These are phyloP conservation scores for Caenorhabditis sulstoni DNA, from an alignment of 2,888 invertebrate genomes.

Conservation along the genomic window DNA sequence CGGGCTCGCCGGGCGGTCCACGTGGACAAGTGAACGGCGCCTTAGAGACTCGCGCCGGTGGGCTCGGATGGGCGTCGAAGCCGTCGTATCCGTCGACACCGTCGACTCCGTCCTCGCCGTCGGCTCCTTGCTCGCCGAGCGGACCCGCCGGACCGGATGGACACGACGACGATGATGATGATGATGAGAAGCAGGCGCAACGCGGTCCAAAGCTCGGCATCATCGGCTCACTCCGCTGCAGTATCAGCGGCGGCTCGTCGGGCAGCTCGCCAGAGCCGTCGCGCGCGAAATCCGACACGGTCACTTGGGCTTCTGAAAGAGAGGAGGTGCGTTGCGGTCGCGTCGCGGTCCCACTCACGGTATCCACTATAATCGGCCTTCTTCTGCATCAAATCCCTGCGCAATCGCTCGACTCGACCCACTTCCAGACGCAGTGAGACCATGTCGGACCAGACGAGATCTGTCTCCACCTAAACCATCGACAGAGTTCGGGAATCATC, in stretches of 20 bases:
- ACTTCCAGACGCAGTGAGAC: constrained; percentile 10
- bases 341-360: constrained; percentile 27
- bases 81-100: constrained; percentile 65
- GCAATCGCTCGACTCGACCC: constrained; percentile 22
- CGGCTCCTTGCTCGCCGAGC: constrained; percentile 57
- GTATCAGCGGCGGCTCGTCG: constrained; percentile 18
- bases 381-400: constrained; percentile 44
- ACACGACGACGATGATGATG: constrained; percentile 29
- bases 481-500: not conserved
- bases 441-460: constrained; percentile 47
- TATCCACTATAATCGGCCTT: constrained; percentile 41
- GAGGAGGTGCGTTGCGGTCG: not conserved
- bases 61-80: constrained; percentile 58
- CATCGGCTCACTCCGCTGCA: constrained; percentile 23
- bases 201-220: constrained; percentile 30
- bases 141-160: constrained; percentile 61
- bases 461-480: constrained; percentile 27
- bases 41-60: constrained; percentile 46
- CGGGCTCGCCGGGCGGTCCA: constrained; percentile 57
- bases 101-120: constrained; percentile 60
- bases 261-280: constrained; percentile 53
- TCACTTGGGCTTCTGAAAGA: constrained; percentile 53
- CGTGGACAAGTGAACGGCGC: constrained; percentile 62
- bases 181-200: constrained; percentile 28
- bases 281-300: constrained; percentile 33